A percentile compares a stretch with the other conserved stretches of the same genome.
These are phyloP conservation scores for Diphyllodes magnificus DNA, from an alignment of 2,113 vertebrate genomes.

Conservation along the genomic window DNA sequence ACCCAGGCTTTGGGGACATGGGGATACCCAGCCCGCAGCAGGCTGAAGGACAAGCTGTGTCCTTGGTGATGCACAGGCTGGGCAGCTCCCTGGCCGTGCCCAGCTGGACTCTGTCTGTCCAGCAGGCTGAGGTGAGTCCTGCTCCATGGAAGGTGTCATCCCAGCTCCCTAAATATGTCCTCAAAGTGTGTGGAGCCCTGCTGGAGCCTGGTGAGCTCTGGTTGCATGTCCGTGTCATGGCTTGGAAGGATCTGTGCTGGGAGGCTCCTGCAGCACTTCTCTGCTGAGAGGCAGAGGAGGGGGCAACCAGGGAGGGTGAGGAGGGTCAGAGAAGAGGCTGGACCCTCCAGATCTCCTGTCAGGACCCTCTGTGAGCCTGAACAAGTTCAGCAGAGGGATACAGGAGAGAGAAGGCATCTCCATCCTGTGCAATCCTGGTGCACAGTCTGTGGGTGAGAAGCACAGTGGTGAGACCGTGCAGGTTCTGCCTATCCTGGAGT, in stretches of 20 bases:
- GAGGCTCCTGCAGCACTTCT: neutral
- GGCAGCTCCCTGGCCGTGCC: accelerated
- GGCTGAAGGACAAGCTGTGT: neutral
- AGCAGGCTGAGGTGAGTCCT: neutral
- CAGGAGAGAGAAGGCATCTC: neutral
- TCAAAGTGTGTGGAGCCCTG: neutral
- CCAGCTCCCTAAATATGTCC: neutral
- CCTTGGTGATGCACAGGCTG: accelerated
- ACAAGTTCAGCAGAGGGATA: neutral
- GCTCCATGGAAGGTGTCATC: neutral
- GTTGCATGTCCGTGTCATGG: accelerated
- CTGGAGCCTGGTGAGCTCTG: neutral
- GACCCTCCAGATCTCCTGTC: neutral
- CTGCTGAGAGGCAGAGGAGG: neutral
- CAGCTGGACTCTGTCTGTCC: neutral
- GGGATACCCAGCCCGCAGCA: accelerated
- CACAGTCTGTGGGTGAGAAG: neutral
- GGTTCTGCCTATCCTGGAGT: neutral
- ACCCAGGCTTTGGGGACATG: neutral
- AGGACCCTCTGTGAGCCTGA: neutral
- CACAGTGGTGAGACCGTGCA: too few relatives aligned
- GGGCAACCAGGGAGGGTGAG: neutral
- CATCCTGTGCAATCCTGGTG: neutral
- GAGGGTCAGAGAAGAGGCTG: neutral
- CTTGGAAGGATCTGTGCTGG: neutral